Percentiles rank a stretch among this genome's conserved stretches.
Evolutionary conservation across 2,797 vertebrate species (phyloP).

Genomic region (Scomberomorus guttatus): DNA sequence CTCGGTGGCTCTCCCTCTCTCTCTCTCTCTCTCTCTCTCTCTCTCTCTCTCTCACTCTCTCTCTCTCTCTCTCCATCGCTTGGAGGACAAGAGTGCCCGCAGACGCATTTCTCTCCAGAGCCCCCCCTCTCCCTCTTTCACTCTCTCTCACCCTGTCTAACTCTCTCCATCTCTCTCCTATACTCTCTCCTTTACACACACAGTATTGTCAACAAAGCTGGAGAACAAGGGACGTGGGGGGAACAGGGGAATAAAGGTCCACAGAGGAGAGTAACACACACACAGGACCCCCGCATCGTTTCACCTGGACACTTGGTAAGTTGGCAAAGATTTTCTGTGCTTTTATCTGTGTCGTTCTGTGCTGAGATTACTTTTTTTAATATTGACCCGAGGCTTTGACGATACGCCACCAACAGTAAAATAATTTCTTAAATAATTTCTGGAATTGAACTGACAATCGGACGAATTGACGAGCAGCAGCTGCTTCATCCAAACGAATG

Average conservation of each 20-base stretch:
- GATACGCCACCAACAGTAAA: background rate
- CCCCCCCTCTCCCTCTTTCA: conserved; percentile 75
- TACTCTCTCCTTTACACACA: conserved; percentile 74
- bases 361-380: conserved; percentile 13
- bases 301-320: conserved; percentile 77
- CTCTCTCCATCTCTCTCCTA: conserved; percentile 78
- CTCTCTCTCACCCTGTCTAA: conserved; percentile 81
- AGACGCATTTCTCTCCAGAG: conserved; percentile 86
- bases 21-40: conserved; percentile 25
- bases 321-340: conserved; percentile 47
- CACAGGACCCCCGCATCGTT: conserved; percentile 50
- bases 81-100: conserved; percentile 86
- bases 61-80: conserved; percentile 72
- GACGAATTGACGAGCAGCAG: background rate
- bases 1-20: conserved; percentile 81
- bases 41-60: conserved; percentile 30
- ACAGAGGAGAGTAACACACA: conserved; percentile 67
- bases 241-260: conserved; percentile 71
- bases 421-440: background rate
- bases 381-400: background rate
- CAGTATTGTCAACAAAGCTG: conserved; percentile 85
- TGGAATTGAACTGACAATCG: background rate
- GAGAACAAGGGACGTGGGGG: conserved; percentile 77
- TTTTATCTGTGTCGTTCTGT: conserved; percentile 8
- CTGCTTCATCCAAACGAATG: conserved; percentile 14